Evolutionary conservation across 2,113 vertebrate genomes (phyloP).

Genomic region (Crypturellus undulatus): DNA sequence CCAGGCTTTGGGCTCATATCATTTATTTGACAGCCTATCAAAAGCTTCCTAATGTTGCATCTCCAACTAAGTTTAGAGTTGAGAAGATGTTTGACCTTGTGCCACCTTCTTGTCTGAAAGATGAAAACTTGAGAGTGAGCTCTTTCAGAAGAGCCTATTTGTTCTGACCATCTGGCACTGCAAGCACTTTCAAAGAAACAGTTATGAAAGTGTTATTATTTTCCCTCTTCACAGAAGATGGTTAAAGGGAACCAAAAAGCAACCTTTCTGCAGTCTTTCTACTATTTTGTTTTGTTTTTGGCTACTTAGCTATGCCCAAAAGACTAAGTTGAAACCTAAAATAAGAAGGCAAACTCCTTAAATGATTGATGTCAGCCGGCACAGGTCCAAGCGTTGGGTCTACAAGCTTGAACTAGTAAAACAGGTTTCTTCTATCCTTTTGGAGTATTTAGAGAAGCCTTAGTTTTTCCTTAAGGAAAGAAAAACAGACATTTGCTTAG

Average conservation of each 20-base stretch:
- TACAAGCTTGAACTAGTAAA: background rate
- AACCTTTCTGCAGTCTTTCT: background rate
- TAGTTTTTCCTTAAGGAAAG: background rate
- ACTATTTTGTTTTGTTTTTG: background rate
- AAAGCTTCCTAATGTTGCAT: background rate
- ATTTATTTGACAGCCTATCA: background rate
- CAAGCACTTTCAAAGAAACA: background rate
- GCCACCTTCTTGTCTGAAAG: background rate
- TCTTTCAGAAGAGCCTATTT: background rate
- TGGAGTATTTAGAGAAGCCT: fast-evolving
- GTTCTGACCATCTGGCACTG: background rate
- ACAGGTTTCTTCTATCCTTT: background rate
- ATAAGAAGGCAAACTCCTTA: background rate
- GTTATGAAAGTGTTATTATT: background rate
- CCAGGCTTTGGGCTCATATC: background rate
- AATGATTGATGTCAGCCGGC: background rate
- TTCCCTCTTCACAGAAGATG: background rate
- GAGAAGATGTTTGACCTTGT: background rate
- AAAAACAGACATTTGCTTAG: background rate
- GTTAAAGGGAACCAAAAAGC: background rate
- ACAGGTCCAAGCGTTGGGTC: background rate
- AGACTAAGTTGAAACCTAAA: background rate
- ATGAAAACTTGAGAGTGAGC: fast-evolving
- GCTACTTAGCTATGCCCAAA: background rate
- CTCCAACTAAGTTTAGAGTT: background rate